Evolutionary conservation across 1,140 invertebrate species (phyloP).

Genomic region (Calycopis cecrops): DNA sequence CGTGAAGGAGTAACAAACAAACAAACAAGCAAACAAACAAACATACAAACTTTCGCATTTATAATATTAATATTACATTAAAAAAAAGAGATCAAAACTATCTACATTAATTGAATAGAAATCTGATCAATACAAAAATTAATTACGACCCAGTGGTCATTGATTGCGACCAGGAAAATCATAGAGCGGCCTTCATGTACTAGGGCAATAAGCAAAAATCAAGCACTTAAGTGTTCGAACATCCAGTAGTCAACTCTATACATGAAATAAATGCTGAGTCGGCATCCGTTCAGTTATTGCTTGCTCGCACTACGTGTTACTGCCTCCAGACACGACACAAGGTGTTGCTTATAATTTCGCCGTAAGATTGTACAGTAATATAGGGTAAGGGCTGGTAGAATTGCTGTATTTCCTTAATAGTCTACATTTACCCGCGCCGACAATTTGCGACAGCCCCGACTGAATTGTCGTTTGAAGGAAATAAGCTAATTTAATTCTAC

Average conservation of each 20-base stretch:
- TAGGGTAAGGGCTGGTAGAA: constrained; percentile 65
- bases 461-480: constrained; percentile 69
- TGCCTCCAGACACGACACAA: constrained; percentile 61
- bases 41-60: too few species aligned
- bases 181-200: too few species aligned
- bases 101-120: too few species aligned
- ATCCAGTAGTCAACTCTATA: constrained; percentile 5
- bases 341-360: constrained; percentile 72
- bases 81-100: too few species aligned
- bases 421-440: constrained; percentile 69
- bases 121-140: too few species aligned
- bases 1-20: too few species aligned
- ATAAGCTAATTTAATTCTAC: constrained; percentile 72
- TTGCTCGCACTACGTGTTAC: constrained; percentile 48
- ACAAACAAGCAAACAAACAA: too few species aligned
- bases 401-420: constrained; percentile 74
- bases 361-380: constrained; percentile 69
- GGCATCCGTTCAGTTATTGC: constrained; percentile 23
- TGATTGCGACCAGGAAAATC: too few species aligned
- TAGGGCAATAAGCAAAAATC: too few species aligned
- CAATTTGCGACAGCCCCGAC: constrained; percentile 70
- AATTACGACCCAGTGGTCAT: too few species aligned
- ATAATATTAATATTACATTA: too few species aligned
- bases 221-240: too few species aligned
- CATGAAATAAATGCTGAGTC: neutral